A percentile compares a stretch with the other conserved stretches of the same genome.
Evolutionary conservation across 2,797 vertebrate genomes (phyloP).

Genomic region (Vultur gryphus): DNA sequence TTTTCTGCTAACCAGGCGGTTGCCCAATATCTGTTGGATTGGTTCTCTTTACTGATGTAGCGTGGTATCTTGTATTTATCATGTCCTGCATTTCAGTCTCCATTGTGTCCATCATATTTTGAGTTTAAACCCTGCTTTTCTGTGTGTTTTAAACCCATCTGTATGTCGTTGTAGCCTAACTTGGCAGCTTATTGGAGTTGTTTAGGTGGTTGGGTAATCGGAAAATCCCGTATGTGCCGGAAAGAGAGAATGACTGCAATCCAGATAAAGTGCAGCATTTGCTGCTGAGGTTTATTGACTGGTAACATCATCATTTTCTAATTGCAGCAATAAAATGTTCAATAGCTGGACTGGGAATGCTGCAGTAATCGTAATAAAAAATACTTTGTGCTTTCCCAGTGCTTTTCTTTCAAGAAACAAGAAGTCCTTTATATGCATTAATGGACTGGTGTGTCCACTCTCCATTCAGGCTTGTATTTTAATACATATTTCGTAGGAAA

Average conservation of each 20-base stretch:
- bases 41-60: accelerated
- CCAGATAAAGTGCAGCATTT: not conserved
- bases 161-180: not conserved
- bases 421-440: not conserved
- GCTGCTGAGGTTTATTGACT: not conserved
- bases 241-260: not conserved
- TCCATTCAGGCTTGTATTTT: not conserved
- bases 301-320: not conserved
- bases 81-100: not conserved
- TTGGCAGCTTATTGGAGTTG: accelerated
- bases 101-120: not conserved
- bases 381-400: not conserved
- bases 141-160: not conserved
- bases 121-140: not conserved
- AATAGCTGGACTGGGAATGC: not conserved
- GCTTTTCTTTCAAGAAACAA: not conserved
- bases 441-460: not conserved
- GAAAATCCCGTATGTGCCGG: accelerated
- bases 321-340: not conserved
- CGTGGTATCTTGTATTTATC: accelerated
- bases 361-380: not conserved
- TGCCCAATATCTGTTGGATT: not conserved
- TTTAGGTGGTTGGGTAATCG: not conserved
- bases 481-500: not conserved
- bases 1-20: not conserved